phyloP scores from a whole-genome alignment of 2,113 vertebrate species.

The Herpetotheres cachinnans region DNA sequence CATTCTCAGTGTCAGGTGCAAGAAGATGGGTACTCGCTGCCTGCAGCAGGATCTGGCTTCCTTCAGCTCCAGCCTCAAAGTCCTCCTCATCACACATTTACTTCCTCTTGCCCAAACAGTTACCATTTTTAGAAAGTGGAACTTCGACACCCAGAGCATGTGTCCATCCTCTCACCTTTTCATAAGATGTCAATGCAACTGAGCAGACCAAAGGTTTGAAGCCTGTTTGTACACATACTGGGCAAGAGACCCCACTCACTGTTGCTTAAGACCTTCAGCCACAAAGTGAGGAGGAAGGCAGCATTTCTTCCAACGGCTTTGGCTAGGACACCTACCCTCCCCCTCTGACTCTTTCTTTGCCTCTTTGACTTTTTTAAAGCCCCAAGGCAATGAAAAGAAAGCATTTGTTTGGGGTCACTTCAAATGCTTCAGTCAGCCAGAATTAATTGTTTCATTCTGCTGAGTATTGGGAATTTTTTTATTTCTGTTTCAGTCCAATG shows the following conservation, averaged over 20 bases:
- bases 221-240: background rate
- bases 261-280: background rate
- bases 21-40: background rate
- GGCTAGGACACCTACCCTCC: background rate
- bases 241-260: background rate
- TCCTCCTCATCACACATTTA: background rate
- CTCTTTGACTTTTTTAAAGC: background rate
- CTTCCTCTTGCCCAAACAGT: background rate
- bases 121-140: background rate
- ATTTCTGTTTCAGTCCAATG: background rate
- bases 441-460: conserved; percentile 1
- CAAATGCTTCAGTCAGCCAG: background rate
- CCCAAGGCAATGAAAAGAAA: background rate
- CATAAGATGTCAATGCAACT: background rate
- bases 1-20: background rate
- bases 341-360: background rate
- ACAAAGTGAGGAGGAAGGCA: background rate
- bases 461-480: background rate
- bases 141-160: background rate
- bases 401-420: background rate
- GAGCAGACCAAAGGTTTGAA: background rate
- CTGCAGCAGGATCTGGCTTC: background rate
- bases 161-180: background rate
- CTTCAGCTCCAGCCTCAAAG: background rate
- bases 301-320: background rate